Evolutionary conservation across 2,113 vertebrate genomes (phyloP), one percentile per base, ranked within the genome.

Genomic region (Malurus elegans): DNA sequence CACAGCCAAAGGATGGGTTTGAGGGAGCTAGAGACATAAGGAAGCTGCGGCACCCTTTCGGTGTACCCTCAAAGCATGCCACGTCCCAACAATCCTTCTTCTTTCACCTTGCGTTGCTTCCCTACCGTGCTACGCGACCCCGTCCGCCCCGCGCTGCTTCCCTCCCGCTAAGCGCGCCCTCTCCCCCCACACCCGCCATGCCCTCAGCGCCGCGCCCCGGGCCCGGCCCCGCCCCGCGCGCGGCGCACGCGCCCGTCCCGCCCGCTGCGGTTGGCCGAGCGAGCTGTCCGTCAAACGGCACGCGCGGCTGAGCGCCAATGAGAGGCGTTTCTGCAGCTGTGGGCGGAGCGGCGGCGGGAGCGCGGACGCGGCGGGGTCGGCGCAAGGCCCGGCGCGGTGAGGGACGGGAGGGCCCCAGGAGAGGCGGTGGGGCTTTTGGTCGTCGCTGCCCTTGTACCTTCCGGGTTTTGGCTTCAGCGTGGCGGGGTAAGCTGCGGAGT

Each of bases 371-470:
- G 29, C 6, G 13, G 2, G 26, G 7, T 2, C 0, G 44, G 44
- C 1, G 14, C 0, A 16, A 16, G 15, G 40, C 10, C 1, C 12
- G 8, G 70, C 3, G 34, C 1, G n/a, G 74, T 34, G 38, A 13
- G 69, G 53, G 5, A 0, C 6, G 16, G 26, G n/a, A 0, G 34
- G n/a, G 6, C 2, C 0, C 0, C 0, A 3, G 11, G 10, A 38
- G 6, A 2, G 8, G 11, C 0, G 18, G 3, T 0, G 9, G 6
- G 2, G 2, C 0, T 1, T 1, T 12, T 0, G 18, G 21, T 2
- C 0, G 5, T 1, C 2, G 0, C 0, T 4, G 48, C 2, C 6
- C 2, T 12, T 34, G 8, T 3, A 1, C 6, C 12, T 10, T 1
- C 0, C 23, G 7, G 7, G 5, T 1, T 29, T 25, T 28, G 11